A percentile compares a stretch with the other conserved stretches of the same genome.
Conservation (phyloP, 2,797 vertebrate genomes). For the Eulemur mongoz region DNA sequence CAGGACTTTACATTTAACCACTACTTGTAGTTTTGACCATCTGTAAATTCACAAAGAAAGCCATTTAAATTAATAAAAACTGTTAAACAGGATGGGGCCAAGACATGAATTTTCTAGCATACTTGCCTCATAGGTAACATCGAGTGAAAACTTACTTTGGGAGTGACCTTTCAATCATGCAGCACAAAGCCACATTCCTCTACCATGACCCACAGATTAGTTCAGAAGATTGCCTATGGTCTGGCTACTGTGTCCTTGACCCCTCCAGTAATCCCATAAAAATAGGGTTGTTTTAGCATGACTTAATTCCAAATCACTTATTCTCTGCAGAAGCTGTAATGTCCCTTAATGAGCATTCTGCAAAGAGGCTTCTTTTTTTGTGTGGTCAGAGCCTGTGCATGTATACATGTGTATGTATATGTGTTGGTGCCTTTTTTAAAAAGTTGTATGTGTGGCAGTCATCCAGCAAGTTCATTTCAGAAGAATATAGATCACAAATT, state of each 20-base stretch:
- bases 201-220: neutral
- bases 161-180: neutral
- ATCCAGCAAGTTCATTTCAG: neutral
- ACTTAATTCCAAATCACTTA: neutral
- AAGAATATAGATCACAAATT: neutral
- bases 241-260: neutral
- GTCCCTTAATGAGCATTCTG: neutral
- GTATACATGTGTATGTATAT: neutral
- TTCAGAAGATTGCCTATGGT: neutral
- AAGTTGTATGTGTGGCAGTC: neutral
- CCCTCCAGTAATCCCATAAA: neutral
- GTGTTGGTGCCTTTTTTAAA: neutral
- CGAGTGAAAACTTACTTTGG: neutral
- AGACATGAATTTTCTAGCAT: neutral
- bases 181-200: neutral
- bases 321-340: neutral
- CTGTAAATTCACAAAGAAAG: neutral
- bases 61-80: neutral
- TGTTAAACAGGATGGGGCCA: neutral
- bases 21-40: neutral
- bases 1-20: neutral
- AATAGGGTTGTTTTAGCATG: neutral
- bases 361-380: neutral
- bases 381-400: neutral
- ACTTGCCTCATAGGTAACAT: neutral